Evolutionary conservation across 1,140 invertebrate genomes (phyloP), one percentile per base, ranked within the genome.

Genomic region (Drosophila nikananu): DNA sequence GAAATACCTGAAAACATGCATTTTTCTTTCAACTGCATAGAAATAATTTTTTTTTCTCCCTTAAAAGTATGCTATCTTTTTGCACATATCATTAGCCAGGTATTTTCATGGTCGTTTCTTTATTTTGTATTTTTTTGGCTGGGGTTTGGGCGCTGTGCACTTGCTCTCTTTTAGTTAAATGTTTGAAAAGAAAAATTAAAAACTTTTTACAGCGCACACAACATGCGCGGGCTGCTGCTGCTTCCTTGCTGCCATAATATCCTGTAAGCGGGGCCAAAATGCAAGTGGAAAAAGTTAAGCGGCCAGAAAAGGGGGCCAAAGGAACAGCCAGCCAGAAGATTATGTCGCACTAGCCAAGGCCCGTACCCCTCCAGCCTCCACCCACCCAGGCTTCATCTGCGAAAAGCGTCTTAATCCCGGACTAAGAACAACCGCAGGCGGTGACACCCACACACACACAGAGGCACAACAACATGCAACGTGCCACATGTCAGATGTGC

Each of bases 161-260:
- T 87, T 87, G 81, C 84, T 89, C 84, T 89, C 84, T 87, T 87
- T 87, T 84, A 87, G 84, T 87, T 87, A 87, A 89, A 87, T 87
- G 84, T 87, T 87, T 87, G 84, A 89, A 87, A 87, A 87, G 84
- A 87, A 87, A 87, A 87, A 87, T 89, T 87, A 87, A 87, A 87
- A 87, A 87, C 84, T 87, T 87, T 89, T 87, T 84, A 87, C 84
- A 87, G 77, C 84, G 87, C 77, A 60, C 73, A 67, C 75, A 73
- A 73, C 82, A 81, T 75, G 74, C 60, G 82, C 81, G 67, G 67
- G 37, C 63, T 66, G 41, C 41, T 58, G 37, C 58, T 74, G 48
- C 61, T 75, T 27, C 58, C 52, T 54, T 32, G 25, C 48, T 37
- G 63, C 68, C 80, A 77, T 81, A 81, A 82, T 81, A 77, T 81